Base-by-base conservation (phyloP, 1,140 invertebrate species). In the Dendrolimus punctatus region DNA sequence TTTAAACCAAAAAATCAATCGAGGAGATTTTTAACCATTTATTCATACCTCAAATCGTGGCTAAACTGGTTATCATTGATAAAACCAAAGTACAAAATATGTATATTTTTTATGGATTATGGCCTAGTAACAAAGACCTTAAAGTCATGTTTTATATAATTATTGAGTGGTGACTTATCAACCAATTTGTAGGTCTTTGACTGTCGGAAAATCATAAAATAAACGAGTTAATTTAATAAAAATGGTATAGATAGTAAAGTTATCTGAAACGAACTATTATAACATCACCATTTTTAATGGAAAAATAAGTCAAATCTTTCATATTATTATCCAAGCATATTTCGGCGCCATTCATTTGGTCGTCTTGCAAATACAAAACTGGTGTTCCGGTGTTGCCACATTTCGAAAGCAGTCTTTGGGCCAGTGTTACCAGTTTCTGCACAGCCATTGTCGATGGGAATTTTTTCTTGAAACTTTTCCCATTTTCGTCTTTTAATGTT, bases 291-390 rank as follows among this genome's bases (percentile, higher is more conserved):
- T 94, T 91, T 87, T 96, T 93, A 40, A 97, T 87, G 0, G 95
- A 96, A 85, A 94, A 98, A 80, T 92, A 96, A 57, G 91, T 90
- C 39, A 98, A 77, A 64, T 94, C 91, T 78, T 95, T 93, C 53
- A 94, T 90, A 51, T 92, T 91, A 76, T 96, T 96, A 58, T 96
- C 93, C 51, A 97, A 75, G 58, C 88, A 87, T 66, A 96, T 92
- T 76, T 93, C 90, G 40, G 91, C 89, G 5, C 91, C 90, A 58
- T 92, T 76, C 90, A 82, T 78, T 57, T 87, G 80, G 23, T 85
- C 80, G 65, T 89, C 88, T 42, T 87, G 67, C 60, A 90, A 83
- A 55, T 82, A 86, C 10, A 91, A 74, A 5, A 70, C 79, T 0
- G 88, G 89, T 10, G 76, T 71, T 6, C 73, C 76, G 42, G 57